Percentiles rank a stretch among this genome's conserved stretches.
Evolutionary conservation across 1,140 invertebrate species (phyloP).

Genomic region (Chrysomallon squamiferum): DNA sequence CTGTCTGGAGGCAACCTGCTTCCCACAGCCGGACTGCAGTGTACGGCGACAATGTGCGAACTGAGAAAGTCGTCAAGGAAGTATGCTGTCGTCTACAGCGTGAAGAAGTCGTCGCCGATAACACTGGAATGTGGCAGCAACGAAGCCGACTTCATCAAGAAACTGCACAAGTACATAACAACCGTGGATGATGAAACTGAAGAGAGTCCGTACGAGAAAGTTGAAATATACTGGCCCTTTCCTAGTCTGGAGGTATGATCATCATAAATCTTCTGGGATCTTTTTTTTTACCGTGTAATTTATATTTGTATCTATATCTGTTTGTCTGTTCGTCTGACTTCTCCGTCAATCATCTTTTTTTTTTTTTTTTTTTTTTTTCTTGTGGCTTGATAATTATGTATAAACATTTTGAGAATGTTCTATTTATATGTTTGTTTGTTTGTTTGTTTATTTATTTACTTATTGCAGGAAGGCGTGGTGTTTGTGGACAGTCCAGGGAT

Average conservation of each 20-base stretch:
- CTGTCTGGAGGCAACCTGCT: conserved; percentile 36
- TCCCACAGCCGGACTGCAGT: conserved; percentile 34
- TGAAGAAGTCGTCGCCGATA: not conserved
- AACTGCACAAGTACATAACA: conserved; percentile 15
- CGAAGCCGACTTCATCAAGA: not conserved
- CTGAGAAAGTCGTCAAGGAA: conserved; percentile 28
- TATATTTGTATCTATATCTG: not conserved
- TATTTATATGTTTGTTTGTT: no score
- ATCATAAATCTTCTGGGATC: no score
- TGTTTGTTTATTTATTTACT: no score
- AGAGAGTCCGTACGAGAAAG: conserved; percentile 36
- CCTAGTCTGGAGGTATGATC: conserved; percentile 29
- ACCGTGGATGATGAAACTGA: conserved; percentile 21
- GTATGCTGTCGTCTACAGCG: conserved; percentile 14
- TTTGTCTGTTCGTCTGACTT: not conserved
- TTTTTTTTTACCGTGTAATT: no score
- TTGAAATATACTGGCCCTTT: conserved; percentile 44
- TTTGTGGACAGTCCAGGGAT: conserved; percentile 53
- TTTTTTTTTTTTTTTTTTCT: no score
- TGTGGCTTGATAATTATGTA: no score
- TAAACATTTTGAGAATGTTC: no score
- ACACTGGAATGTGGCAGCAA: not conserved
- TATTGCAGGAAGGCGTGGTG: conserved; percentile 42
- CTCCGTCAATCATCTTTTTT: not conserved
- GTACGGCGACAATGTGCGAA: conserved; percentile 48